Evolutionary conservation across 2,888 invertebrate genomes (phyloP).

Genomic region (Osmoderma eremita): DNA sequence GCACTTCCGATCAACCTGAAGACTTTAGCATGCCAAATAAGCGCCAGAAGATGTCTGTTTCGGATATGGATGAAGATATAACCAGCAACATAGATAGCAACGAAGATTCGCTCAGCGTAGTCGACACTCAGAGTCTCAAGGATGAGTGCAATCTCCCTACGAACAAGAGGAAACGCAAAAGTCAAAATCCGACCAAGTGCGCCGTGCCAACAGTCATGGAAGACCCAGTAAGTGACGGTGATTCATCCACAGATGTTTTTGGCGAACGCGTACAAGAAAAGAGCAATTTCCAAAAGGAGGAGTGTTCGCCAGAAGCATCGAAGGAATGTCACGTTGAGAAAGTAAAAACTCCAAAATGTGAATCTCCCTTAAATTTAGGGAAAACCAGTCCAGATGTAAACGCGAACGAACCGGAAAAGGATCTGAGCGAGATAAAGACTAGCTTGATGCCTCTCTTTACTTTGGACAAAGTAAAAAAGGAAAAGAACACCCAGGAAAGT

Average conservation of each 20-base stretch:
- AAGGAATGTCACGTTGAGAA: conserved; percentile 37
- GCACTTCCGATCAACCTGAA: conserved; percentile 70
- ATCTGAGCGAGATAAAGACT: conserved; percentile 60
- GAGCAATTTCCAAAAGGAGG: conserved; percentile 32
- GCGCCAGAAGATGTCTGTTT: conserved; percentile 68
- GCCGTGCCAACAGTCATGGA: conserved; percentile 70
- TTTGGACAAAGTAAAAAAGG: conserved; percentile 62
- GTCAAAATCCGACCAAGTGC: conserved; percentile 85
- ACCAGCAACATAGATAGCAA: conserved; percentile 73
- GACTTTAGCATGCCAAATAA: conserved; percentile 77
- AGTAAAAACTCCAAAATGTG: conserved; percentile 49
- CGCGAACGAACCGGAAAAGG: conserved; percentile 61
- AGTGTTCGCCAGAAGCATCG: conserved; percentile 41
- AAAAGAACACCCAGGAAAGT: conserved; percentile 58
- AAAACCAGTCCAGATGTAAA: conserved; percentile 64
- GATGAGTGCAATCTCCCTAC: conserved; percentile 70
- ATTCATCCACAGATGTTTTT: conserved; percentile 69
- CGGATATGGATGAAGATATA: conserved; percentile 68
- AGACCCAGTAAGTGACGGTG: conserved; percentile 69
- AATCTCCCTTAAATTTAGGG: conserved; percentile 62
- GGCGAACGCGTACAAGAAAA: conserved; percentile 42
- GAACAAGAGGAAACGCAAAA: conserved; percentile 87
- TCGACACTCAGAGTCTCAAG: conserved; percentile 67
- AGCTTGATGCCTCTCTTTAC: conserved; percentile 62
- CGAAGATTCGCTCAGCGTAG: conserved; percentile 70